Conservation (phyloP, 2,888 invertebrate genomes). For the Drosophila phalerata region DNA sequence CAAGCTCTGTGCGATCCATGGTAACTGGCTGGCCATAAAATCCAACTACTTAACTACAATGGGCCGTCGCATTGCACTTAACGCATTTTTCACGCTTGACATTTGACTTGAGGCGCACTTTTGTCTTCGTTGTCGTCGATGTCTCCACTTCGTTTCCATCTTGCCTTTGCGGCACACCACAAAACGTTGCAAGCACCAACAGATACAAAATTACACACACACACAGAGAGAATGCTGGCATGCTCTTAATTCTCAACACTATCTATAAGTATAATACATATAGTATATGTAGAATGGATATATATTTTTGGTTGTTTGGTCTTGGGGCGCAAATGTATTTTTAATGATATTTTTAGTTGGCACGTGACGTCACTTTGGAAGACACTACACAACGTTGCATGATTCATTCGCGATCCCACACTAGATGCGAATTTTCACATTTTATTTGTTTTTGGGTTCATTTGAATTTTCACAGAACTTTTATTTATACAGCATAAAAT, state of each 20-base stretch:
- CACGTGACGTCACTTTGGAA: conserved; percentile 71
- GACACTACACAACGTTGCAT: conserved; percentile 27
- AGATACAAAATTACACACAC: conserved; percentile 9
- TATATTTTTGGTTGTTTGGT: conserved; percentile 49
- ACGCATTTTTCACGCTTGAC: conserved; percentile 85
- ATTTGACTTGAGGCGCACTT: conserved; percentile 84
- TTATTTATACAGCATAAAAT: conserved; percentile 58
- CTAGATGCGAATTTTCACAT: conserved; percentile 35
- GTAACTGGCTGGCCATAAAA: conserved; percentile 62
- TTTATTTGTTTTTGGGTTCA: conserved; percentile 32
- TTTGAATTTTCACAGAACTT: conserved; percentile 49
- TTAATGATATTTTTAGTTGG: conserved; percentile 76
- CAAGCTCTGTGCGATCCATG: conserved; percentile 46
- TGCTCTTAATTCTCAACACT: conserved; percentile 70
- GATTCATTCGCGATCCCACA: conserved; percentile 54
- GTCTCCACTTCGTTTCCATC: conserved; percentile 47
- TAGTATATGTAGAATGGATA: conserved; percentile 23
- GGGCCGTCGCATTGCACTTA: conserved; percentile 78
- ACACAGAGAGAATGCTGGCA: conserved; percentile 35
- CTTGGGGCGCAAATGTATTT: conserved; percentile 64
- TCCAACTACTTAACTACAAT: conserved; percentile 75
- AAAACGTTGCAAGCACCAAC: conserved; percentile 36
- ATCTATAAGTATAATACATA: conserved; percentile 17
- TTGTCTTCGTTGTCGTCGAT: conserved; percentile 62
- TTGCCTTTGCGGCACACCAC: conserved; percentile 49